Percentiles rank a stretch among this genome's conserved stretches.
Evolutionary conservation across 2,888 invertebrate genomes (phyloP).

Genomic region (Nephrotoma appendiculata): DNA sequence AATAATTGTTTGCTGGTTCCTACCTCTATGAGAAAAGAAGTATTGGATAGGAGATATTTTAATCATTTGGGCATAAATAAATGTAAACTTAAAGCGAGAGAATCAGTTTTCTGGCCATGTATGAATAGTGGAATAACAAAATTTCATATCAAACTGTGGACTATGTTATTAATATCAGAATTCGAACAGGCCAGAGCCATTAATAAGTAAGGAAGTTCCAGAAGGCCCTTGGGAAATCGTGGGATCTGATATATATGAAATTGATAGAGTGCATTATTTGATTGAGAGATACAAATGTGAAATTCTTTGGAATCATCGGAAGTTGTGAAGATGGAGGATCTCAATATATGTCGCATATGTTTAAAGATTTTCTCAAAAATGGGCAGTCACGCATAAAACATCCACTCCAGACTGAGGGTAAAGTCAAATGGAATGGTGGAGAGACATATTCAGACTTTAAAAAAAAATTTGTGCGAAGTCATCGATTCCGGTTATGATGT

Average conservation of each 20-base stretch:
- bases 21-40: not conserved
- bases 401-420: no score
- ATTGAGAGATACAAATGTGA: conserved; percentile 11
- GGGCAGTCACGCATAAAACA: no score
- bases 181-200: not conserved
- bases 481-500: no score
- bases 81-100: not conserved
- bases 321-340: conserved; percentile 13
- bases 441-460: no score
- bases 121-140: not conserved
- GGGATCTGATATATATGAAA: conserved; percentile 7
- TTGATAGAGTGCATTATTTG: conserved; percentile 3
- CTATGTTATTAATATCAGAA: not conserved
- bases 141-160: not conserved
- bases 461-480: no score
- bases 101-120: not conserved
- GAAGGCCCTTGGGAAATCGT: conserved; percentile 6
- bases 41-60: not conserved
- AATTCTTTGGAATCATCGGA: conserved; percentile 7
- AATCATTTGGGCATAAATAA: not conserved
- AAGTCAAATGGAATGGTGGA: no score
- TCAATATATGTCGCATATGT: conserved; percentile 10
- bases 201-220: not conserved
- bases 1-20: conserved; percentile 9
- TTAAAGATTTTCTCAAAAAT: conserved; percentile 11